phyloP scores from a whole-genome alignment of 1,140 invertebrate species.

The Calliphora vicina region DNA sequence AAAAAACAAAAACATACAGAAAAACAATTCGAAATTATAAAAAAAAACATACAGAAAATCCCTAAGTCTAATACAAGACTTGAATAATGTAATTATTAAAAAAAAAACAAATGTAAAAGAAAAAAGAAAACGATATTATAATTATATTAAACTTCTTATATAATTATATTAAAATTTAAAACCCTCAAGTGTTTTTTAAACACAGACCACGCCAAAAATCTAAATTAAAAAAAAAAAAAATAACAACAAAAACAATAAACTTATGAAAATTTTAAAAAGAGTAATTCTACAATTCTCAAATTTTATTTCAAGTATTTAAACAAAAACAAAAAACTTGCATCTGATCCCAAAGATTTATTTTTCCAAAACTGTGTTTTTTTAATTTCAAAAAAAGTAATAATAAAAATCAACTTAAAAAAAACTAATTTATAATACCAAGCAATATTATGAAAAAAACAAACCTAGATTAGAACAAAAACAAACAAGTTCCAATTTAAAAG shows the following conservation, averaged over 20 bases:
- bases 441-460: conserved; percentile 35
- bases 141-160: conserved; percentile 4
- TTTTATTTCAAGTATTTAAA: conserved; percentile 26
- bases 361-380: conserved; percentile 26
- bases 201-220: conserved; percentile 41
- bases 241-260: conserved; percentile 31
- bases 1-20: conserved; percentile 48
- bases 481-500: conserved; percentile 24
- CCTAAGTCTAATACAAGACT: conserved; percentile 37
- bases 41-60: conserved; percentile 44
- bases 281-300: conserved; percentile 31
- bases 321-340: conserved; percentile 26
- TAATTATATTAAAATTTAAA: conserved; percentile 11
- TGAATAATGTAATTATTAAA: conserved; percentile 16
- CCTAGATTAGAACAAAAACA: conserved; percentile 12
- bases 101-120: too few relatives aligned
- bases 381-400: conserved; percentile 26
- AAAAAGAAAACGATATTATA: conserved; percentile 19
- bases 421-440: conserved; percentile 9
- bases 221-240: conserved; percentile 48
- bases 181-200: conserved; percentile 31
- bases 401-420: neutral
- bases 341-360: conserved; percentile 33
- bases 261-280: conserved; percentile 31
- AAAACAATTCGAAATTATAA: conserved; percentile 57